Conservation (phyloP, 2,113 vertebrate genomes). For the Craseonycteris thonglongyai region DNA sequence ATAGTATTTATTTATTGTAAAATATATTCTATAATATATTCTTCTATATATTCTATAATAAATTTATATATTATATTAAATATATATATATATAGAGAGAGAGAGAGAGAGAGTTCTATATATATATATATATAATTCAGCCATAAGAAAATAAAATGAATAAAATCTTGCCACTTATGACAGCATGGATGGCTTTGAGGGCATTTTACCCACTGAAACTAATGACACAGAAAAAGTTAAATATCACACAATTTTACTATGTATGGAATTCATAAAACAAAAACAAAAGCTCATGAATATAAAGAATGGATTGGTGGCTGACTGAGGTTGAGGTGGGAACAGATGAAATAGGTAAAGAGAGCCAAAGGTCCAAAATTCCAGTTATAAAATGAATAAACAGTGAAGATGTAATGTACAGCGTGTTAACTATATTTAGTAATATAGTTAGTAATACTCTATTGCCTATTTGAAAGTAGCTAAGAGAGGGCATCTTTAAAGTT, state of each 20-base stretch:
- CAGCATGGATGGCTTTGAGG: neutral
- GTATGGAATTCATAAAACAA: neutral
- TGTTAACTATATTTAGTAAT: neutral
- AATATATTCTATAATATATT: too few species aligned
- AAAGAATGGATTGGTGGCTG: neutral
- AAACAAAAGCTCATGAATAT: neutral
- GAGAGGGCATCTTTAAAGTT: neutral
- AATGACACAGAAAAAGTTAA: neutral
- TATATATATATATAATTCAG: neutral
- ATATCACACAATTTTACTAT: neutral
- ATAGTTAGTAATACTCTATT: neutral
- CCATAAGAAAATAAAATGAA: neutral
- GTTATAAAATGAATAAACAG: neutral
- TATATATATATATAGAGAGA: too few species aligned
- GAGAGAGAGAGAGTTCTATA: too few species aligned
- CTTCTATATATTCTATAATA: too few species aligned
- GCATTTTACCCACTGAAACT: neutral
- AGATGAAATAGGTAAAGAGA: neutral
- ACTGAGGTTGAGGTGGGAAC: neutral
- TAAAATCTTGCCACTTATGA: neutral
- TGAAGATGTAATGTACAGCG: neutral
- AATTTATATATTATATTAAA: too few species aligned
- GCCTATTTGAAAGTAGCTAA: neutral
- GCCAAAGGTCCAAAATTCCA: neutral
- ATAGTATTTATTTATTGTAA: too few species aligned